A percentile compares a stretch with the other conserved stretches of the same genome.
phyloP scores from a whole-genome alignment of 2,888 invertebrate species.

The Agrochola lota region DNA sequence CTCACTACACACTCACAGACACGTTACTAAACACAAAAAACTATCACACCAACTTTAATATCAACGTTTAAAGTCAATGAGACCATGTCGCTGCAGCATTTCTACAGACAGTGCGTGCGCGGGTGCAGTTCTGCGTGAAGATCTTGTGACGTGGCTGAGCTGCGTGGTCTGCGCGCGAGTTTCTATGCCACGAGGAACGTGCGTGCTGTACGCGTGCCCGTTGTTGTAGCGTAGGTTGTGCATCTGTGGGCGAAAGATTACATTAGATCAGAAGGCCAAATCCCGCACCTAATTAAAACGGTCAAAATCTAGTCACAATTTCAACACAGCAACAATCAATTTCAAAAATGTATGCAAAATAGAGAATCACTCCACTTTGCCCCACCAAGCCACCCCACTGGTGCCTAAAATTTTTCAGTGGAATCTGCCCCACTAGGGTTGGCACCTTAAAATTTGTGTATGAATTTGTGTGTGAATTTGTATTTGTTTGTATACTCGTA shows the following conservation, averaged over 20 bases:
- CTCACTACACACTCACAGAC: background rate
- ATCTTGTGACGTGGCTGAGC: slow-evolving; percentile 84
- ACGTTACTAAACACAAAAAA: background rate
- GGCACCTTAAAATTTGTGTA: no score
- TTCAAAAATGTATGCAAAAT: no score
- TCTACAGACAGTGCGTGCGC: slow-evolving; percentile 84
- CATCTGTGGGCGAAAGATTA: slow-evolving; percentile 76
- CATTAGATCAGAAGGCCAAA: background rate
- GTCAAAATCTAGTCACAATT: no score
- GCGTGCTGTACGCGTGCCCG: slow-evolving; percentile 74
- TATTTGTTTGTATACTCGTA: no score
- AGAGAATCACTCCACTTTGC: no score
- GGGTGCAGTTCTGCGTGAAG: slow-evolving; percentile 84
- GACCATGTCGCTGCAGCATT: slow-evolving; percentile 85
- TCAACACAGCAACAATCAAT: no score
- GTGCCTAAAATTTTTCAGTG: no score
- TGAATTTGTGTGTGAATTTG: no score
- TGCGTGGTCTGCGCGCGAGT: slow-evolving; percentile 82
- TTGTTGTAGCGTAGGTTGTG: slow-evolving; percentile 81
- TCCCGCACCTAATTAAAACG: background rate
- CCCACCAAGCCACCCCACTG: no score
- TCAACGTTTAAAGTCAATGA: slow-evolving; percentile 83
- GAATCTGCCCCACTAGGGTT: no score
- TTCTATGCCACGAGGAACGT: slow-evolving; percentile 75
- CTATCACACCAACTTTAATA: slow-evolving; percentile 2